phyloP scores from a whole-genome alignment of 2,888 invertebrate genomes.

The Pilophorus perplexus region DNA sequence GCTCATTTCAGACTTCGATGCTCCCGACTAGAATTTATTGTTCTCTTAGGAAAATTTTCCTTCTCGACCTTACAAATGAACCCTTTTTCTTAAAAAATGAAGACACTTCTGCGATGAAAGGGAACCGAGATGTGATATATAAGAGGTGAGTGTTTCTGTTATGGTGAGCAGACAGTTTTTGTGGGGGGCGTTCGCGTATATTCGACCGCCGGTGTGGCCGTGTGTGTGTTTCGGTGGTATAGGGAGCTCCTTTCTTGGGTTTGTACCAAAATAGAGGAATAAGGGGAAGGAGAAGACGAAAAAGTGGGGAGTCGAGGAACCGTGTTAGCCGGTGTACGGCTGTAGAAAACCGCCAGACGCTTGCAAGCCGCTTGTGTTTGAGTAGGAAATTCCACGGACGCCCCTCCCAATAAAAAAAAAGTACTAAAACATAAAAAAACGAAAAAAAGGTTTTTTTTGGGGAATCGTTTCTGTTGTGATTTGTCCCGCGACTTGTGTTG shows the following conservation, averaged over 20 bases:
- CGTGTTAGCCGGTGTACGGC: constrained; percentile 41
- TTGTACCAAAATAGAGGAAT: constrained; percentile 59
- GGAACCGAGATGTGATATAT: constrained; percentile 18
- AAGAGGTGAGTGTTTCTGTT: constrained; percentile 12
- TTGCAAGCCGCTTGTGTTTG: constrained; percentile 11
- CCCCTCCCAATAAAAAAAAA: too few species aligned
- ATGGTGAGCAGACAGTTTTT: background rate
- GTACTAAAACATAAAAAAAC: too few species aligned
- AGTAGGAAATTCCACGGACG: background rate
- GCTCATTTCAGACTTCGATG: too few species aligned
- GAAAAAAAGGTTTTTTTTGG: too few species aligned
- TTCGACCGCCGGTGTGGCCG: too few species aligned
- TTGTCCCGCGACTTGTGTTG: constrained; percentile 17
- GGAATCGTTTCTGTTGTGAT: too few species aligned
- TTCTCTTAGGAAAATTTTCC: too few species aligned
- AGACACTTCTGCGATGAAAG: too few species aligned
- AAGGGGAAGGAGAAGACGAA: too few species aligned
- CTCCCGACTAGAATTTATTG: too few species aligned
- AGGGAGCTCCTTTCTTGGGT: constrained; percentile 60
- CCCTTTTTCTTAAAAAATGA: too few species aligned
- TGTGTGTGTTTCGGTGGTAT: background rate
- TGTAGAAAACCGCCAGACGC: constrained; percentile 38
- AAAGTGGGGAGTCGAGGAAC: constrained; percentile 25
- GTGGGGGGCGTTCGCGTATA: constrained; percentile 13
- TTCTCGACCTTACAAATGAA: too few species aligned